Evolutionary conservation across 2,888 invertebrate species (phyloP).

Genomic region (Dicycla oo): DNA sequence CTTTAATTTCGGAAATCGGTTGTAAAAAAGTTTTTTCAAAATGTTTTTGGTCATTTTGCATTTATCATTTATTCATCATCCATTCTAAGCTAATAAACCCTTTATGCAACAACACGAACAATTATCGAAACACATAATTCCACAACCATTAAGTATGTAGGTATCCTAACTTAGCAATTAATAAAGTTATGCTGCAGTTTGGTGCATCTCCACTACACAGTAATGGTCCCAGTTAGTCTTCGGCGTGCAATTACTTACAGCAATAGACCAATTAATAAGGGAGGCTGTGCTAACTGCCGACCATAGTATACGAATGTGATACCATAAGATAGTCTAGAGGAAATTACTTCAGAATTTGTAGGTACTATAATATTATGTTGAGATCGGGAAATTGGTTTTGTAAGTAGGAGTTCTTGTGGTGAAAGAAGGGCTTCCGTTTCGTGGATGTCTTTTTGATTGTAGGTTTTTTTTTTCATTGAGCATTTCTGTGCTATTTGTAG

Average conservation of each 20-base stretch:
- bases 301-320: conserved; percentile 67
- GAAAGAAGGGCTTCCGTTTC: conserved; percentile 22
- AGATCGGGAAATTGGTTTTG: conserved; percentile 43
- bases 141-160: conserved; percentile 56
- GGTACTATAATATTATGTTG: conserved; percentile 29
- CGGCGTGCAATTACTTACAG: conserved; percentile 76
- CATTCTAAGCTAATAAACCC: conserved; percentile 8
- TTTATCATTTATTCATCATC: neutral
- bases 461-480: neutral
- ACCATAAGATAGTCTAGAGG: conserved; percentile 56
- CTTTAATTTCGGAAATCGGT: too few relatives aligned
- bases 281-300: conserved; percentile 71
- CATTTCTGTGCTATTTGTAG: neutral
- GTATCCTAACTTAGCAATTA: conserved; percentile 69
- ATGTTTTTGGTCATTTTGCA: neutral
- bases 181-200: conserved; percentile 71
- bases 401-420: conserved; percentile 21
- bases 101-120: conserved; percentile 26
- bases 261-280: conserved; percentile 78
- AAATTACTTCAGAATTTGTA: conserved; percentile 55
- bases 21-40: too few relatives aligned
- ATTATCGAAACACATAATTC: conserved; percentile 63
- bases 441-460: conserved; percentile 17
- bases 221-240: conserved; percentile 74
- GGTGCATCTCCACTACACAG: conserved; percentile 69